Percentiles rank a stretch among this genome's conserved stretches.
Evolutionary conservation across 2,797 vertebrate genomes (phyloP).

Genomic region (Oreochromis grahami): DNA sequence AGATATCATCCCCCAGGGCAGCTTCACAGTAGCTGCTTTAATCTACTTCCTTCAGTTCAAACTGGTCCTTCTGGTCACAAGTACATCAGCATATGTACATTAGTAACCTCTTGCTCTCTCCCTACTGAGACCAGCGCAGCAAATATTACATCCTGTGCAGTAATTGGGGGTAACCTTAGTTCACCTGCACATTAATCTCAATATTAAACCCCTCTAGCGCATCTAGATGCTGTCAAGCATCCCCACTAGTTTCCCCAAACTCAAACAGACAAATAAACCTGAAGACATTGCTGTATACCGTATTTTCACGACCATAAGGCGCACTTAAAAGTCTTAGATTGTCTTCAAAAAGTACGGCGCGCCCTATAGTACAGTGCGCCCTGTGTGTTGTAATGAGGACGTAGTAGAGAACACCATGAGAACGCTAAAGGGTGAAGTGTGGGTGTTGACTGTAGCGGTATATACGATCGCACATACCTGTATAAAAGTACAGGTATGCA

Average conservation of each 20-base stretch:
- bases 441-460: too few species aligned
- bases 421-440: too few species aligned
- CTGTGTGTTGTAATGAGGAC: too few species aligned
- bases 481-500: too few species aligned
- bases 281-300: neutral
- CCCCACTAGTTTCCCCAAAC: neutral
- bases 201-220: neutral
- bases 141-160: neutral
- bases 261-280: neutral
- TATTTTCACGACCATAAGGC: too few species aligned
- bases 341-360: too few species aligned
- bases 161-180: neutral
- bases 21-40: neutral
- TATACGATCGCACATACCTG: too few species aligned
- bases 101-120: neutral
- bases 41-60: neutral
- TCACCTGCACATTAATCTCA: neutral
- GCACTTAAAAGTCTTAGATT: too few species aligned
- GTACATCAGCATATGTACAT: neutral
- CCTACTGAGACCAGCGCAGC: neutral
- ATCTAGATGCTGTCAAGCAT: neutral
- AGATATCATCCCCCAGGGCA: neutral
- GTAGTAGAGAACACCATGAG: too few species aligned
- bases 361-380: too few species aligned
- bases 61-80: neutral